phyloP scores from a whole-genome alignment of 2,113 vertebrate species.

The Hylia prasina region DNA sequence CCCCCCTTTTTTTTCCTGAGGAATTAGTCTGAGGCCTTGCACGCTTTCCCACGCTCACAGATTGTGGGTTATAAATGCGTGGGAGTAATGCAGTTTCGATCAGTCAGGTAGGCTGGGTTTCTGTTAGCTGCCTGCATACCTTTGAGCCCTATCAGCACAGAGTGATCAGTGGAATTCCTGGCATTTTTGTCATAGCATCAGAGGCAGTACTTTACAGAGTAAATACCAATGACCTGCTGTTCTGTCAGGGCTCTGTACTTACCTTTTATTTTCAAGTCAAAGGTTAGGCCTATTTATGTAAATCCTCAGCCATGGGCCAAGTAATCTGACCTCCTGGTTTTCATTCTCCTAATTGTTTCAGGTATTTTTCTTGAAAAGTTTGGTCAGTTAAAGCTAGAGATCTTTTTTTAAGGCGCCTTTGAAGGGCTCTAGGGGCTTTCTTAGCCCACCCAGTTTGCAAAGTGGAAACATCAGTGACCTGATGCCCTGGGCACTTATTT shows the following conservation, averaged over 20 bases:
- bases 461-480: conserved; percentile 72
- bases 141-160: conserved; percentile 66
- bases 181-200: conserved; percentile 76
- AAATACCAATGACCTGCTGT: conserved; percentile 73
- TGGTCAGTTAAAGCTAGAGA: conserved; percentile 62
- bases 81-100: conserved; percentile 71
- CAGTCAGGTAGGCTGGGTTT: conserved; percentile 71
- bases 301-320: conserved; percentile 72
- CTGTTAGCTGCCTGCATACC: conserved; percentile 66
- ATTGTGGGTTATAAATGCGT: conserved; percentile 55
- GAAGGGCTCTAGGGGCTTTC: conserved; percentile 70
- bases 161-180: conserved; percentile 75
- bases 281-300: conserved; percentile 79
- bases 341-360: conserved; percentile 75
- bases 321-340: conserved; percentile 74
- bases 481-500: conserved; percentile 59
- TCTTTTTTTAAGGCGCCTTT: conserved; percentile 67
- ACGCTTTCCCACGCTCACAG: conserved; percentile 66
- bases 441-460: conserved; percentile 73
- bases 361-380: conserved; percentile 74
- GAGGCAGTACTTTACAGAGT: conserved; percentile 65
- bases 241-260: conserved; percentile 71
- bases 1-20: not conserved
- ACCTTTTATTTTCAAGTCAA: conserved; percentile 76
- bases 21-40: conserved; percentile 27